phyloP scores from a whole-genome alignment of 2,113 vertebrate genomes.

The Chloropsis cyanopogon region DNA sequence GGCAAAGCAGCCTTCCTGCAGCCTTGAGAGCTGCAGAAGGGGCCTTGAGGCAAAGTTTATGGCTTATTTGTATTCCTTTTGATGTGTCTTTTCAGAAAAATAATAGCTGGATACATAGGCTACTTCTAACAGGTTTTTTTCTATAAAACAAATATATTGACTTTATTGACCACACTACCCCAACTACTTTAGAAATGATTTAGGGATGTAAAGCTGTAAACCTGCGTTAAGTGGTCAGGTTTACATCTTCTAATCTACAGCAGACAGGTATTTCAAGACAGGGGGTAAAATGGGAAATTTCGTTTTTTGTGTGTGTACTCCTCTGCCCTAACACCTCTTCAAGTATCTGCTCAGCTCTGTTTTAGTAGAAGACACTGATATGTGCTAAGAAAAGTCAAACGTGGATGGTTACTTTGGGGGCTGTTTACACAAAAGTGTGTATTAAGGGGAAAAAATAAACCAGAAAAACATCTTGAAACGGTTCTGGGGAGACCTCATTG shows the following conservation, averaged over 20 bases:
- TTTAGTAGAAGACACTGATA: background rate
- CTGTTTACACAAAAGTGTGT: background rate
- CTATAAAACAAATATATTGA: background rate
- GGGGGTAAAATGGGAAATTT: background rate
- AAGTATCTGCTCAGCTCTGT: background rate
- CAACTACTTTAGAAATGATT: background rate
- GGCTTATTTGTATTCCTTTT: background rate
- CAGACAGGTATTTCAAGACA: background rate
- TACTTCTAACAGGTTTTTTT: background rate
- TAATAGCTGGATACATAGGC: background rate
- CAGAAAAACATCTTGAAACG: background rate
- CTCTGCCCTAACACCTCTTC: background rate
- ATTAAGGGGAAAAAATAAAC: background rate
- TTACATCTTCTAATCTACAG: background rate
- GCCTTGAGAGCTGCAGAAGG: background rate
- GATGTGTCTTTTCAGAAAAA: background rate
- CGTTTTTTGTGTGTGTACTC: background rate
- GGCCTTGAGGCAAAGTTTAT: background rate
- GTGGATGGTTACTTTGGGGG: background rate
- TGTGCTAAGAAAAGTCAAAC: background rate
- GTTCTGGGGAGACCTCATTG: background rate
- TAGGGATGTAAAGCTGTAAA: background rate
- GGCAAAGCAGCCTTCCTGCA: background rate
- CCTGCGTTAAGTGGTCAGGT: background rate
- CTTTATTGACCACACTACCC: background rate